Evolutionary conservation across 1,140 invertebrate species (phyloP), one percentile per base, ranked within the genome.

Genomic region (Drosophila lacteicornis): DNA sequence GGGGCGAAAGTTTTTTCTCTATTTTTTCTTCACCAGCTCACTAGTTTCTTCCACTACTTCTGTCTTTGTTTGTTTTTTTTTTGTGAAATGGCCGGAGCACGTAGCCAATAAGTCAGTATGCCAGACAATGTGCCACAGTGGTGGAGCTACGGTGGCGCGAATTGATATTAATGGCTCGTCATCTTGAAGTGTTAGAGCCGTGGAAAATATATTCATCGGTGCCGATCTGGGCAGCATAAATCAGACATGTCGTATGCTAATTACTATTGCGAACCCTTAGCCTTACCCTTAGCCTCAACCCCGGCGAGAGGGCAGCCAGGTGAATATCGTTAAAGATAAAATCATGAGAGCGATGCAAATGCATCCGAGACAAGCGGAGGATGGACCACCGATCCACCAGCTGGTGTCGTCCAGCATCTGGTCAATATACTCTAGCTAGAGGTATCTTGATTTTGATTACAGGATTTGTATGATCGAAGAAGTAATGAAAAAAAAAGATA

Each of bases 121-220:
- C 76, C 81, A 56, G 80, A 57, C 66, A 85, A 81, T 85, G 62
- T 62, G 78, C 55, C 67, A 55, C 77, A 85, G 53, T 45, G 67
- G 45, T 71, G 67, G 45, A 22, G 45, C 30, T 45, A 60, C 69
- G 30, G 66, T 70, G 79, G 57, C 62, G 66, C 61, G 58, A 69
- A 80, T 63, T 62, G 43, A 78, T 69, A 84, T 84, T 84, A 73
- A 84, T 84, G 77, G 67, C 69, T 73, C 46, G 69, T 71, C 69
- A 59, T 49, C 17, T 43, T 27, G 30, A 33, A 22, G 66, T 47
- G 27, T 59, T 59, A 53, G 27, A 42, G 27, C 49, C 12, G 38
- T 27, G 13, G 36, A n/a, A 68, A 36, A 50, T 9, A 43, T 43
- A 51, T 46, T 12, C 36, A 51, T 45, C 25, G 40, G n/a, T n/a